These are phyloP conservation scores for Nycticebus coucang DNA, from an alignment of 2,113 vertebrate genomes.

Conservation along the genomic window DNA sequence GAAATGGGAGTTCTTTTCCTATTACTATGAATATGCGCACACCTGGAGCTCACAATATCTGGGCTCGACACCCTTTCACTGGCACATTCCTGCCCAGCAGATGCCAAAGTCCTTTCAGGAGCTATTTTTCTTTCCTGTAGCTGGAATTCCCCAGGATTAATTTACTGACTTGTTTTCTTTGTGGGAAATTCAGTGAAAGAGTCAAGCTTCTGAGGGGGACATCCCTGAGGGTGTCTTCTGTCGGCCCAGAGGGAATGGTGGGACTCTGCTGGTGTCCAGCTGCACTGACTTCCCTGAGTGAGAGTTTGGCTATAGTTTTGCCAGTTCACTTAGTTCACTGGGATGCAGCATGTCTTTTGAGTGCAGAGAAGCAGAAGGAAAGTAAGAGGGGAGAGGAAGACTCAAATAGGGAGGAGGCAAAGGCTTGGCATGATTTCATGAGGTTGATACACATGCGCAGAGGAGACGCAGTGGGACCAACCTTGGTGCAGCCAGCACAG, in stretches of 20 bases:
- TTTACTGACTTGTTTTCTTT: background rate
- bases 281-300: background rate
- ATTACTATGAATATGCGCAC: background rate
- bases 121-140: conserved; percentile 7
- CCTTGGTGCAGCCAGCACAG: background rate
- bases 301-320: background rate
- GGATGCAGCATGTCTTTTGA: background rate
- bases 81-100: background rate
- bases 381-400: background rate
- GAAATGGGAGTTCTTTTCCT: background rate
- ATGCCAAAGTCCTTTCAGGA: background rate
- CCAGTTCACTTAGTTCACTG: background rate
- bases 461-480: background rate
- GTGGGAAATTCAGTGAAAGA: conserved; percentile 16
- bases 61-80: rapidly evolving
- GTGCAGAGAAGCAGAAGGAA: background rate
- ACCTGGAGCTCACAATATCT: background rate
- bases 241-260: background rate
- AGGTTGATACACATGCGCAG: background rate
- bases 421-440: background rate
- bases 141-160: conserved; percentile 37
- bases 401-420: background rate
- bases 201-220: background rate
- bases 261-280: background rate
- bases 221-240: background rate